Base-by-base conservation (phyloP, 2,888 invertebrate species). In the Athalia rosae region DNA sequence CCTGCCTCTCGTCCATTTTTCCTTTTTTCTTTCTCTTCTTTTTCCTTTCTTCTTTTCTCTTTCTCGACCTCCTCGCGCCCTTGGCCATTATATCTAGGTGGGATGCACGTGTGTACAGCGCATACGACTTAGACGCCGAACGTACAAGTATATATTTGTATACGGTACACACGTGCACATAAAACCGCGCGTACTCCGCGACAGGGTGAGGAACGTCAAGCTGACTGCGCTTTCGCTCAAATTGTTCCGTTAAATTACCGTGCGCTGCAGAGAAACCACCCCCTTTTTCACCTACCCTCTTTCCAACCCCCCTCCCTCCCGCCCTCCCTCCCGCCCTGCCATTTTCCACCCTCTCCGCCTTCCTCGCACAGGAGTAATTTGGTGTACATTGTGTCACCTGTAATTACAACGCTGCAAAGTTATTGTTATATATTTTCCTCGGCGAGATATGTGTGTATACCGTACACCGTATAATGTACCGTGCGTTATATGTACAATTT, bases 181-280 rank as follows among this genome's bases (percentile, higher is more conserved):
- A 28, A 28, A 28, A 28, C n/a, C n/a, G n/a, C 28, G 28, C 28
- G 28, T 28, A 28, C 28, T 28, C 28, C 28, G 28, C 28, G n/a
- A 28, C 28, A n/a, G 28, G 28, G 28, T 28, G 4, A 13, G 15
- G 41, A 41, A 43, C 11, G 28, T 64, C 64, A 41, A 74, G 74
- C 74, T 74, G 74, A 74, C 74, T 74, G 74, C 50, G 74, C 74
- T 74, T 74, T 74, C 62, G 74, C 74, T 74, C 62, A 62, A 74
- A 74, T 74, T 62, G 74, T 74, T 71, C 71, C 74, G 74, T 74
- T 59, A 62, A 74, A 74, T 74, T 74, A 58, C 71, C 64, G 28
- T 28, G 28, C 28, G 64, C 64, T 64, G 67, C 67, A 67, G 67
- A 74, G 48, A 66, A 61, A 62, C 47, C 62, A 28, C 28, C 28